Evolutionary conservation across 2,888 invertebrate genomes (phyloP).

Genomic region (Drosophila formosana): DNA sequence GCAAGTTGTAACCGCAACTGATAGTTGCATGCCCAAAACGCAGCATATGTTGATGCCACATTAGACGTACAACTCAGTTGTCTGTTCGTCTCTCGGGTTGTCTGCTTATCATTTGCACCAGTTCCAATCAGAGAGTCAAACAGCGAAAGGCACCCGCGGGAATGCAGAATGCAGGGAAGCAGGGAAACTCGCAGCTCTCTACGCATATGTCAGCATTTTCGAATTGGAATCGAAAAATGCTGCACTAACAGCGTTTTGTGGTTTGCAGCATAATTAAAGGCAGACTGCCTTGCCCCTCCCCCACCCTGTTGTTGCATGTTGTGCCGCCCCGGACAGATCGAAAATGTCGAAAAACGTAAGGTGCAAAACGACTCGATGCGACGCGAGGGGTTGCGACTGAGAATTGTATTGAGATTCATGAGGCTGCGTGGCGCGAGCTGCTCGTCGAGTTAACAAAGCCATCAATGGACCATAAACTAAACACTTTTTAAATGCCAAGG

Average conservation of each 20-base stretch:
- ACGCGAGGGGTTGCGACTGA: conserved; percentile 59
- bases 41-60: conserved; percentile 86
- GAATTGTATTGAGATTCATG: conserved; percentile 59
- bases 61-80: conserved; percentile 85
- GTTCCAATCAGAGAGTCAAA: conserved; percentile 83
- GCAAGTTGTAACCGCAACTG: conserved; percentile 62
- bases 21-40: conserved; percentile 55
- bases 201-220: conserved; percentile 84
- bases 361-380: conserved; percentile 65
- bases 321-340: conserved; percentile 80
- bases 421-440: conserved; percentile 49
- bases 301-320: neutral
- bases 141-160: conserved; percentile 77
- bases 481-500: conserved; percentile 81
- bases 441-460: conserved; percentile 83
- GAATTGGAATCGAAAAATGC: conserved; percentile 75
- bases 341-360: conserved; percentile 83
- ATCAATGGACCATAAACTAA: conserved; percentile 85
- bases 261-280: conserved; percentile 82
- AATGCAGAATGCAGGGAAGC: conserved; percentile 35
- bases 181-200: conserved; percentile 64
- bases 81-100: conserved; percentile 54
- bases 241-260: conserved; percentile 82
- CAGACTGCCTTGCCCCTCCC: conserved; percentile 56
- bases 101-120: conserved; percentile 66